Conservation (phyloP, 2,888 invertebrate genomes). For the Cantharis lateralis region DNA sequence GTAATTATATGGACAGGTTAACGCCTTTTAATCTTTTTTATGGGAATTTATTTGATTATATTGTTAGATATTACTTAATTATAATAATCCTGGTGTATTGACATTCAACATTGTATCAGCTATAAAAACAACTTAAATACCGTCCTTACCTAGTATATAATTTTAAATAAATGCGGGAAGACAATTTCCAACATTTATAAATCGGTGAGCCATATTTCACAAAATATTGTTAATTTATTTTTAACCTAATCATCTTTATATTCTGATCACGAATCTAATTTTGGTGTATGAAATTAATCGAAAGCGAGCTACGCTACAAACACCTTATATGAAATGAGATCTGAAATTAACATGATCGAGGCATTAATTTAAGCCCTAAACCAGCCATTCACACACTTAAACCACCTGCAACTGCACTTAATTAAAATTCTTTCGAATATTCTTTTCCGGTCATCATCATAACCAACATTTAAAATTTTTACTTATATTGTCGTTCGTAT, state of each 20-base stretch:
- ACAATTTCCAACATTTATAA: neutral
- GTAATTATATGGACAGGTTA: neutral
- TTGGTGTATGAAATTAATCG: conserved; percentile 31
- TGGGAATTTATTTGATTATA: neutral
- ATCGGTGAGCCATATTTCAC: neutral
- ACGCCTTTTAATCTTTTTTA: conserved; percentile 4
- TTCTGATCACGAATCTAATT: conserved; percentile 36
- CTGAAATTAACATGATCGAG: conserved; percentile 39
- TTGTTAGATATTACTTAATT: neutral
- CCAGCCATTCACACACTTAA: conserved; percentile 29
- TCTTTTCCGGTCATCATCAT: conserved; percentile 37
- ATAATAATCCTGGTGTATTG: neutral
- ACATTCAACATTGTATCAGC: neutral
- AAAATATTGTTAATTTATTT: neutral
- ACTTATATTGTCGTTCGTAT: conserved; percentile 30
- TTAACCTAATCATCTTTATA: conserved; percentile 23
- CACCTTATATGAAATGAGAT: conserved; percentile 35
- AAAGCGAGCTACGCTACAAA: conserved; percentile 21
- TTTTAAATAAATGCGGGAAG: neutral
- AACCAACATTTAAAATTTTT: conserved; percentile 35
- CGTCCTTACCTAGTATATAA: neutral
- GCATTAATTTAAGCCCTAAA: conserved; percentile 38
- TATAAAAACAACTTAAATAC: neutral
- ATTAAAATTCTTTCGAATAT: conserved; percentile 41
- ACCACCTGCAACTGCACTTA: conserved; percentile 35